A percentile compares a stretch with the other conserved stretches of the same genome.
Conservation (phyloP, 2,888 invertebrate genomes). For the Lasioglossum oenotherae region DNA sequence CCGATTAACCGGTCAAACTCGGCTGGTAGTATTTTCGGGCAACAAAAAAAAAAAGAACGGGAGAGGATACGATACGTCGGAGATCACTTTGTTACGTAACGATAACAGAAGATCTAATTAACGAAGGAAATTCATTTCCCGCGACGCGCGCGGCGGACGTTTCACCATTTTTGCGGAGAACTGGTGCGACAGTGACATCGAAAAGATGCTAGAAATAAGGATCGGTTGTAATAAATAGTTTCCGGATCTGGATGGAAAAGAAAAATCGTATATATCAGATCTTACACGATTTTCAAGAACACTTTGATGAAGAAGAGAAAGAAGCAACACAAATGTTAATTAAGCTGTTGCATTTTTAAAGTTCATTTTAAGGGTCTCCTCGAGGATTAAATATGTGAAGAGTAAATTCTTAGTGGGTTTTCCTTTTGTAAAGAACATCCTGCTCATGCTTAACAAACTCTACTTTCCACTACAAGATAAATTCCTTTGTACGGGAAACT, state of each 20-base stretch:
- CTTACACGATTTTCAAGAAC: background rate
- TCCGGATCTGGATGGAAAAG: no score
- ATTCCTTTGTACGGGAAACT: background rate
- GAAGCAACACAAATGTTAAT: background rate
- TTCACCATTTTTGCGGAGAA: background rate
- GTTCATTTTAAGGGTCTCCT: background rate
- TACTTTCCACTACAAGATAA: background rate
- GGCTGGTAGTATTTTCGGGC: background rate
- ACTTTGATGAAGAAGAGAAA: background rate
- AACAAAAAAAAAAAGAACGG: background rate
- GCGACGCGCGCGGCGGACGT: background rate
- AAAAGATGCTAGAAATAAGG: no score
- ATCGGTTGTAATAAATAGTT: no score
- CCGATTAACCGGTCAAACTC: constrained; percentile 37
- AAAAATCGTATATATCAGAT: no score
- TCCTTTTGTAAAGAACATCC: background rate
- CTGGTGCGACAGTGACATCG: background rate
- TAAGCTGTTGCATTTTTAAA: background rate
- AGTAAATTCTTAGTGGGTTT: background rate
- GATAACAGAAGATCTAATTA: background rate
- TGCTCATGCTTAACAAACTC: background rate
- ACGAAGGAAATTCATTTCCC: background rate
- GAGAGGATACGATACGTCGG: background rate
- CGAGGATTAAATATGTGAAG: background rate
- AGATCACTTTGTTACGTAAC: constrained; percentile 5